Evolutionary conservation across 2,888 invertebrate species (phyloP), one percentile per base, ranked within the genome.

Genomic region (Parapristionchus giblindavisi): DNA sequence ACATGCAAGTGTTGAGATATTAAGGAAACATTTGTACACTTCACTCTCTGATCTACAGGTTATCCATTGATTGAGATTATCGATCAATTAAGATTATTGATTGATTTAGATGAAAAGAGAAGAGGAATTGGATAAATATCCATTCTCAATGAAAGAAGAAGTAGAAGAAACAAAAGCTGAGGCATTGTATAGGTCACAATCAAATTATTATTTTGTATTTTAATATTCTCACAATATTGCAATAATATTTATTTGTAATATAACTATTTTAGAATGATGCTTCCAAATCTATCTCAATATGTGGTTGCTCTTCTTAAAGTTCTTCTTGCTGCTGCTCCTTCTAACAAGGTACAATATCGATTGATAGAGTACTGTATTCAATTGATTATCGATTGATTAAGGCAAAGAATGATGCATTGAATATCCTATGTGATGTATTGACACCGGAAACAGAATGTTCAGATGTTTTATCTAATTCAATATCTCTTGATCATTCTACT

Each of bases 351-450:
- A 3, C 11, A 3, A n/a, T 48, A 52, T 54, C 3, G 27, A 32
- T 43, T 17, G 8, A 43, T 27, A 27, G 4, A 61, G 11, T 3
- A 63, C 48, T 65, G 36, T n/a, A n/a, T n/a, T n/a, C n/a, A n/a
- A n/a, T n/a, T n/a, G n/a, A n/a, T n/a, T n/a, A n/a, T n/a, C n/a
- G n/a, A n/a, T n/a, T n/a, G n/a, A n/a, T 78, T 17, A 96, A 97
- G 90, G 93, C 94, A 5, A 97, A 97, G 90, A 94, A 93, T 14
- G 99, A 99, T 88, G 96, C 97, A 68, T 95, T 98, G 85, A 98
- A 98, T 89, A 97, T 99, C 60, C 93, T 98, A 92, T 94, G 96
- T 54, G 99, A 99, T 90, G 94, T 99, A 66, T 89, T 99, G 82
- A 98, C 98, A 21, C 84, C 85, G 0, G 85, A 86, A 75, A 84